Evolutionary conservation across 2,797 vertebrate species (phyloP).

Genomic region (Rhadinocentrus ornatus): DNA sequence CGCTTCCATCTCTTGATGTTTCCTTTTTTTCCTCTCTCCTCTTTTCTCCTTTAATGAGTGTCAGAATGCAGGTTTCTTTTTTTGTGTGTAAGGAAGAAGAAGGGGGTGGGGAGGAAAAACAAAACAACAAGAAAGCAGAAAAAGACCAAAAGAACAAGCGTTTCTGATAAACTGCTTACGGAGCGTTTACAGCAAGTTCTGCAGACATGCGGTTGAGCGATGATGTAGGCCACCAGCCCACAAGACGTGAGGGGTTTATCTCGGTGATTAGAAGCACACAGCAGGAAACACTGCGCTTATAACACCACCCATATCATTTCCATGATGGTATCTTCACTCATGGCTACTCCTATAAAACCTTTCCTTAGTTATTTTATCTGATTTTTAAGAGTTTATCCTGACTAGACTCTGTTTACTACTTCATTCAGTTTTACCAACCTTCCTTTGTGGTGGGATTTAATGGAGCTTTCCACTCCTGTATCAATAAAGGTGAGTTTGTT

Average conservation of each 20-base stretch:
- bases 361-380: not conserved
- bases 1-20: conserved; percentile 81
- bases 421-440: not conserved
- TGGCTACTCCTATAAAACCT: not conserved
- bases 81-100: conserved; percentile 51
- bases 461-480: not conserved
- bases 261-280: conserved; percentile 67
- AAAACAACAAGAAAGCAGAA: conserved; percentile 86
- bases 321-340: not conserved
- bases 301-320: conserved; percentile 11
- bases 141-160: conserved; percentile 82
- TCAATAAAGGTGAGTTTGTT: not conserved
- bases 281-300: conserved; percentile 24
- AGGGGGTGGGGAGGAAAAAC: conserved; percentile 67
- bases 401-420: not conserved
- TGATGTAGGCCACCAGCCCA: conserved; percentile 75
- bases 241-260: conserved; percentile 48
- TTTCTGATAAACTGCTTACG: conserved; percentile 86
- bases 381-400: conserved; percentile 8
- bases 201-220: conserved; percentile 70
- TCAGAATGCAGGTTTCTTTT: conserved; percentile 77
- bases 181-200: conserved; percentile 80
- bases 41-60: conserved; percentile 85
- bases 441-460: not conserved
- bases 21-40: conserved; percentile 54